These are phyloP conservation scores for Campoletis raptor DNA, from an alignment of 2,888 invertebrate genomes.

Conservation along the genomic window DNA sequence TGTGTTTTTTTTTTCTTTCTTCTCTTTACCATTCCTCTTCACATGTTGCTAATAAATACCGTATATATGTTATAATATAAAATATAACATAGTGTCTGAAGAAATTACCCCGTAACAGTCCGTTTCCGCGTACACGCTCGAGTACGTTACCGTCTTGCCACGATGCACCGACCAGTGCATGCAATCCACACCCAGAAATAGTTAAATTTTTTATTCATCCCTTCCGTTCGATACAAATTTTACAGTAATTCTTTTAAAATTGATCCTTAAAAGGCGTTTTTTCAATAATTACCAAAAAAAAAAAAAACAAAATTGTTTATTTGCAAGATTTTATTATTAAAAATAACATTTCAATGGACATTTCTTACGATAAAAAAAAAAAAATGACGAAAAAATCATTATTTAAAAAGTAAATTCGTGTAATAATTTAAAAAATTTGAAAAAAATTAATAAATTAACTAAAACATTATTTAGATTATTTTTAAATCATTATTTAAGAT, in stretches of 20 bases:
- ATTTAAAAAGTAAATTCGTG: background rate
- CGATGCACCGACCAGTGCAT: conserved; percentile 51
- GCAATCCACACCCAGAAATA: conserved; percentile 40
- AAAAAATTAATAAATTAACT: background rate
- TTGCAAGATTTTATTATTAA: background rate
- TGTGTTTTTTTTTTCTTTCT: no score
- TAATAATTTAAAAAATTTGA: background rate
- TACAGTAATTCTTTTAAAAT: background rate
- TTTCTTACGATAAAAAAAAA: background rate
- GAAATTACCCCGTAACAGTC: conserved; percentile 70
- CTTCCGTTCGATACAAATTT: background rate
- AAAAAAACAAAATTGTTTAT: background rate
- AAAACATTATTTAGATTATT: no score
- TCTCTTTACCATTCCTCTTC: background rate
- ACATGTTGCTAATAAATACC: background rate
- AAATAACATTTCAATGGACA: background rate
- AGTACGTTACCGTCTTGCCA: conserved; percentile 71
- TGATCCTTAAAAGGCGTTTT: background rate
- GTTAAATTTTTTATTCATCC: conserved; percentile 50
- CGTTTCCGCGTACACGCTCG: conserved; percentile 77
- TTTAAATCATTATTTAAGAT: no score
- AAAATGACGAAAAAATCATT: background rate
- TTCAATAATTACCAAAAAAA: background rate
- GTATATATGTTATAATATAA: conserved; percentile 14
- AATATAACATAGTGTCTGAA: conserved; percentile 58